A percentile compares a stretch with the other conserved stretches of the same genome.
Evolutionary conservation across 2,113 vertebrate species (phyloP).

Genomic region (Mustela nigripes): DNA sequence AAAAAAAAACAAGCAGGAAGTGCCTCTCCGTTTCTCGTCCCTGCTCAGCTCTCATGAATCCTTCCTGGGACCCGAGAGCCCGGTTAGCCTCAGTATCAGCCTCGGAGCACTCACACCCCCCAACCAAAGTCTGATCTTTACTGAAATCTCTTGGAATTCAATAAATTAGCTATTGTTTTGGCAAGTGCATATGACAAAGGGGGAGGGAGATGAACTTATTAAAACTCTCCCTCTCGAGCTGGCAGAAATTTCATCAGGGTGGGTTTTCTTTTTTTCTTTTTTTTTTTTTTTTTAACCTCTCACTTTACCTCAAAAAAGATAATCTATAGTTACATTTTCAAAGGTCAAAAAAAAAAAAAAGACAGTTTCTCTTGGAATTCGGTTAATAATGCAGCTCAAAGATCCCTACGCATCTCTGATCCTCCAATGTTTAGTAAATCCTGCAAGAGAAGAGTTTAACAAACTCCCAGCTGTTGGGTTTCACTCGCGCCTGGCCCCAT

Average conservation of each 20-base stretch:
- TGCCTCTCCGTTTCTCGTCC: neutral
- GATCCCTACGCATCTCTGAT: neutral
- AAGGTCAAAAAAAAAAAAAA: neutral
- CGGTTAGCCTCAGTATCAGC: accelerated
- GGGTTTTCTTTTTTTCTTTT: neutral
- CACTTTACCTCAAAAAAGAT: neutral
- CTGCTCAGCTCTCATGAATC: neutral
- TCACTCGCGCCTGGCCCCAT: neutral
- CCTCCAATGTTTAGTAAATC: neutral
- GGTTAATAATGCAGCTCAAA: neutral
- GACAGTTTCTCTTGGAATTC: neutral
- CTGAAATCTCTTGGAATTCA: neutral
- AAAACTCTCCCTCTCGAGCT: neutral
- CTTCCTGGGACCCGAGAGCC: neutral
- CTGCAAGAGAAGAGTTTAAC: neutral
- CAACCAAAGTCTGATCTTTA: accelerated
- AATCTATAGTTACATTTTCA: neutral
- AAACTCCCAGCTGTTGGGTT: neutral
- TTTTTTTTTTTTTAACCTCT: neutral
- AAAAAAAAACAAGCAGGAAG: neutral
- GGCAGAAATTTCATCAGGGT: neutral
- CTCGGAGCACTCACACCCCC: neutral
- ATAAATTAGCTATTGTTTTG: neutral
- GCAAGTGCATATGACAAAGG: neutral
- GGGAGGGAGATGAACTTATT: accelerated